Conservation (phyloP, 2,888 invertebrate species). For the Synanthedon vespiformis region DNA sequence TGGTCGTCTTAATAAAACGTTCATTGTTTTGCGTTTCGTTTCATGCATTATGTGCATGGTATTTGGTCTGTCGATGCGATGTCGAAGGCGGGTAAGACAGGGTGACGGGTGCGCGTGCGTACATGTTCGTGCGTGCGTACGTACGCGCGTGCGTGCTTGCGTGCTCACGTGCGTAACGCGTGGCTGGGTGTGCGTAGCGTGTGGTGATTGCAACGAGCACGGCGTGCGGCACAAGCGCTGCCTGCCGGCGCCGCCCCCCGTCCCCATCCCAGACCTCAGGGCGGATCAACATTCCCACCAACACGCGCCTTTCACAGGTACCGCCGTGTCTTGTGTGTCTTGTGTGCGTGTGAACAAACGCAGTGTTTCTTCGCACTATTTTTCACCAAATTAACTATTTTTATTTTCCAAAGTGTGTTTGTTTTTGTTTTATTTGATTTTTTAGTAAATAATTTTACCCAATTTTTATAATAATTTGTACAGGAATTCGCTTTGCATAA, state of each 20-base stretch:
- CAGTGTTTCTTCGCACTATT: background rate
- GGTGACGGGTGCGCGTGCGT: constrained; percentile 10
- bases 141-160: constrained; percentile 4
- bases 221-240: constrained; percentile 87
- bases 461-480: too few relatives aligned
- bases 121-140: constrained; percentile 5
- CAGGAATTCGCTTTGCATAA: too few relatives aligned
- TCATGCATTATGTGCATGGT: constrained; percentile 2
- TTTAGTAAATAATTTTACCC: too few relatives aligned
- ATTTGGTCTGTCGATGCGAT: background rate
- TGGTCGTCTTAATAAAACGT: too few relatives aligned
- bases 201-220: constrained; percentile 81
- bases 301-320: constrained; percentile 60
- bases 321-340: constrained; percentile 6
- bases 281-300: constrained; percentile 56
- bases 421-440: too few relatives aligned
- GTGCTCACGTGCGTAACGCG: constrained; percentile 17
- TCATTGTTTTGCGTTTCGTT: too few relatives aligned
- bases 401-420: too few relatives aligned
- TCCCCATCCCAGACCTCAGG: constrained; percentile 90
- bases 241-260: constrained; percentile 85
- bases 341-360: background rate
- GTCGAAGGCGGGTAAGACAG: constrained; percentile 9
- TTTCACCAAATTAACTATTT: background rate
- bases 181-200: constrained; percentile 55